Conservation (phyloP, 1,140 invertebrate species). For the Andrena cerasifolii region DNA sequence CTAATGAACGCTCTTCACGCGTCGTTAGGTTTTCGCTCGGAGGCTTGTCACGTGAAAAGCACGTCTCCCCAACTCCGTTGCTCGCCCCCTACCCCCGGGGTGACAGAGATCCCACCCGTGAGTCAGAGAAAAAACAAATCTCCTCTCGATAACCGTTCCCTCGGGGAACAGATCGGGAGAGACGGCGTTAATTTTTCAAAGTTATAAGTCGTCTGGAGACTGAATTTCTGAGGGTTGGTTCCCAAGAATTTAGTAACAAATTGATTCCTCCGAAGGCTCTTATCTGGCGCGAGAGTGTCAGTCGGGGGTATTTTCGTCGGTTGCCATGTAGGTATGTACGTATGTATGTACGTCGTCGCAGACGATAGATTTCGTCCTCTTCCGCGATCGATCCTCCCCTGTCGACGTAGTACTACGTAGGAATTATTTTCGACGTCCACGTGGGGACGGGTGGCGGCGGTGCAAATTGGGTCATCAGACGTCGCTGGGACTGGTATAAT, state of each 20-base stretch:
- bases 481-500: conserved; percentile 49
- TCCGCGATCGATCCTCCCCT: conserved; percentile 43
- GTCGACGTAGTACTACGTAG: conserved; percentile 28
- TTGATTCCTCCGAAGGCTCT: too few relatives aligned
- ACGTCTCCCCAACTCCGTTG: too few relatives aligned
- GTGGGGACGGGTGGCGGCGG: not conserved
- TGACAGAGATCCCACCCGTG: too few relatives aligned
- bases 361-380: conserved; percentile 44
- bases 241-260: too few relatives aligned
- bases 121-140: too few relatives aligned
- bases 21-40: not conserved
- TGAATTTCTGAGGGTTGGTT: too few relatives aligned
- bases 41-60: not conserved
- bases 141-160: too few relatives aligned
- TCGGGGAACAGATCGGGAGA: too few relatives aligned
- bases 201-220: too few relatives aligned
- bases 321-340: too few relatives aligned
- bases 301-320: not conserved
- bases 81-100: too few relatives aligned
- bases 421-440: conserved; percentile 53
- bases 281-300: not conserved
- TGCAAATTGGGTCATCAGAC: conserved; percentile 67
- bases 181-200: not conserved
- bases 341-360: not conserved
- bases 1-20: conserved; percentile 1